A percentile compares a stretch with the other conserved stretches of the same genome.
Conservation (phyloP, 1,140 invertebrate species). For the Listronotus oregonensis region DNA sequence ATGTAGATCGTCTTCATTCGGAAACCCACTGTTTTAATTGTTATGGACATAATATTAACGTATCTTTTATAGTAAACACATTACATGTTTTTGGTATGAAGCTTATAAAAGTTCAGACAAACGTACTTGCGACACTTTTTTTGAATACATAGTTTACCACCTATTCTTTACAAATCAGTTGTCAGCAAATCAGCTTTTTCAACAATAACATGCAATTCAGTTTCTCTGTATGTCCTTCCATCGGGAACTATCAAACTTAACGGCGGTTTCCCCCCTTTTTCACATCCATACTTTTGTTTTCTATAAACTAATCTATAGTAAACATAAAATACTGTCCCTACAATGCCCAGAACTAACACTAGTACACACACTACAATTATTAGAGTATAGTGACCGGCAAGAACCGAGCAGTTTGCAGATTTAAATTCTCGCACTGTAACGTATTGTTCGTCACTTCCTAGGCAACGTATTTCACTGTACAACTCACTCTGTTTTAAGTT, state of each 20-base stretch:
- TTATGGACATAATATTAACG: no score
- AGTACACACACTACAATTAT: constrained; percentile 45
- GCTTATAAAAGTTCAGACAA: no score
- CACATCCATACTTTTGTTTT: constrained; percentile 57
- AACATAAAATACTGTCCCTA: constrained; percentile 39
- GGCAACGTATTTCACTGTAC: constrained; percentile 48
- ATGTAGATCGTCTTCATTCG: no score
- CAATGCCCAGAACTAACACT: constrained; percentile 41
- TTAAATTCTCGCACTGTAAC: constrained; percentile 47
- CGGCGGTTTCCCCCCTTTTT: constrained; percentile 52
- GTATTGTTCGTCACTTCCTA: constrained; percentile 37
- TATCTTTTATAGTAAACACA: no score
- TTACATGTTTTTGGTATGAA: no score
- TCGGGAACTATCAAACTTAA: constrained; percentile 75
- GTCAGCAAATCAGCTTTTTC: constrained; percentile 80
- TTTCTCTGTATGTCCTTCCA: constrained; percentile 79
- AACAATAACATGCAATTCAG: constrained; percentile 81
- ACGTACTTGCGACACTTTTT: no score
- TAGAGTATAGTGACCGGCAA: constrained; percentile 44
- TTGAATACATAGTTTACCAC: no score
- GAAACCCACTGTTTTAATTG: no score
- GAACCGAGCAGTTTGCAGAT: constrained; percentile 44
- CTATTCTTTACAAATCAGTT: constrained; percentile 68
- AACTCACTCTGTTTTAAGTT: constrained; percentile 42
- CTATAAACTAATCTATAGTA: constrained; percentile 46